Conservation (phyloP, 2,797 vertebrate genomes). For the Falco novaeseelandiae region DNA sequence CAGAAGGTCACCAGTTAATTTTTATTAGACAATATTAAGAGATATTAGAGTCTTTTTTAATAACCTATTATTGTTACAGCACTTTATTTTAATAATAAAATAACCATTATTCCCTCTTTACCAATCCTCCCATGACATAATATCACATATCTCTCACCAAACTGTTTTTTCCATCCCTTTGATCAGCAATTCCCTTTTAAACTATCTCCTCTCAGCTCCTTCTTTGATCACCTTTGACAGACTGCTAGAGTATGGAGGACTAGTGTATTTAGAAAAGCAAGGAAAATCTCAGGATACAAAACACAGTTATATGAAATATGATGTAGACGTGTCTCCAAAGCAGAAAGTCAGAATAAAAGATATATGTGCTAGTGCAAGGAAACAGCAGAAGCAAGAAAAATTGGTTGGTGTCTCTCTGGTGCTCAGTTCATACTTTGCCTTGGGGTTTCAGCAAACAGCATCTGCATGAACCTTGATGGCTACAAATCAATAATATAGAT, state of each 20-base stretch:
- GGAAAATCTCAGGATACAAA: constrained; percentile 9
- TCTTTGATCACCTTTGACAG: constrained; percentile 56
- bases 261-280: background rate
- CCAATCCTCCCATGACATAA: background rate
- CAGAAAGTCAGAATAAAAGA: background rate
- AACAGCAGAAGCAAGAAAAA: constrained; percentile 8
- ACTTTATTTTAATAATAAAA: background rate
- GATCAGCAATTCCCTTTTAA: constrained; percentile 60
- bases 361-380: background rate
- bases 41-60: background rate
- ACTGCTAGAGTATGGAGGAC: background rate
- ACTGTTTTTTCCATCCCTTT: constrained; percentile 14
- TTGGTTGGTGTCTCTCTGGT: background rate
- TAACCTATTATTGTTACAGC: background rate
- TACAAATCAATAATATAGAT: constrained; percentile 58
- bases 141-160: background rate
- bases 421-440: constrained; percentile 35
- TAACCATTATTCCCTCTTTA: background rate
- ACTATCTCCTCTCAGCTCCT: background rate
- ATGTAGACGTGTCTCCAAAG: background rate
- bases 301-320: background rate
- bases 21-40: background rate
- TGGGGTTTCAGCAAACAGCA: constrained; percentile 34
- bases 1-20: background rate
- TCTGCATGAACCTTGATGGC: constrained; percentile 11